A percentile compares a stretch with the other conserved stretches of the same genome.
These are phyloP conservation scores for Lophura nycthemera DNA, from an alignment of 2,113 vertebrate genomes.

Conservation along the genomic window DNA sequence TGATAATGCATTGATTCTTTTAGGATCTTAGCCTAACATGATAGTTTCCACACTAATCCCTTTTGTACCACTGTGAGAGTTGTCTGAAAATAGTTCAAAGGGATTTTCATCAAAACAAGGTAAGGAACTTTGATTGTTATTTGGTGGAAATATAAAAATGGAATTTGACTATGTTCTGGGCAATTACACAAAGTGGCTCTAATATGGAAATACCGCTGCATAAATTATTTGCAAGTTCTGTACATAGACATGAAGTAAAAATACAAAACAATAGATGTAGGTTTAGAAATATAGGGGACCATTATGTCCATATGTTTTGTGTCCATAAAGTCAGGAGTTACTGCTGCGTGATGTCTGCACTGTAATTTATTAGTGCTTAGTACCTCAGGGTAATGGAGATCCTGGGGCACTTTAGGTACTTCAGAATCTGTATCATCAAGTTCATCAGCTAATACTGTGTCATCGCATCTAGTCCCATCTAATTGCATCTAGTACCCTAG, in stretches of 20 bases:
- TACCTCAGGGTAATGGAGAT: background rate
- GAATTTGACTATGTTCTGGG: background rate
- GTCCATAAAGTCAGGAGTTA: background rate
- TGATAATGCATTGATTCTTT: background rate
- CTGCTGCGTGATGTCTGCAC: background rate
- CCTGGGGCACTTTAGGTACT: background rate
- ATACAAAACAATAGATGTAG: background rate
- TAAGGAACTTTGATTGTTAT: background rate
- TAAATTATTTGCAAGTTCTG: background rate
- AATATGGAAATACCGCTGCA: background rate
- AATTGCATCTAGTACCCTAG: no score
- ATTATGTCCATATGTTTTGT: background rate
- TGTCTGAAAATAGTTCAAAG: background rate
- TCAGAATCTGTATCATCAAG: background rate
- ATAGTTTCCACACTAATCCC: background rate
- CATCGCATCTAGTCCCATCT: background rate
- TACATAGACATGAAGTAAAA: background rate
- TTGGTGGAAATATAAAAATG: background rate
- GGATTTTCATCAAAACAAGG: background rate
- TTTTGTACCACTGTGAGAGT: background rate
- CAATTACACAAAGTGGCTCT: background rate
- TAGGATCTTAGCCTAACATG: background rate
- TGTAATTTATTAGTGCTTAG: background rate
- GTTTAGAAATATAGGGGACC: background rate
- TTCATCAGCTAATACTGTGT: background rate